A percentile compares a stretch with the other conserved stretches of the same genome.
phyloP scores from a whole-genome alignment of 2,888 invertebrate species.

The Caenorhabditis becei region DNA sequence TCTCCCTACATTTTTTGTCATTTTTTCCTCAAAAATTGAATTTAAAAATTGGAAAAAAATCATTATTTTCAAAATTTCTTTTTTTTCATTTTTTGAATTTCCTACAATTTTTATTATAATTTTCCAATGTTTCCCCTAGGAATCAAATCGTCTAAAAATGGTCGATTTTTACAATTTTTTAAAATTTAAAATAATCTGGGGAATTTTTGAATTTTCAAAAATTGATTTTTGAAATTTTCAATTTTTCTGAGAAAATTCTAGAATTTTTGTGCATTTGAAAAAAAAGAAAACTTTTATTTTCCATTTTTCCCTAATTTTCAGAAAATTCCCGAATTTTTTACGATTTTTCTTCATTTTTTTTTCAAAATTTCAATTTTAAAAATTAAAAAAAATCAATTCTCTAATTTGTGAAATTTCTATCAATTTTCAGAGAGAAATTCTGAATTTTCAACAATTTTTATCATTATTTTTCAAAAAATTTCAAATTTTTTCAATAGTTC shows the following conservation, averaged over 20 bases:
- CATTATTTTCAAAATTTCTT: not conserved
- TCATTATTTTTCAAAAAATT: not conserved
- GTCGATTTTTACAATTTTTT: constrained; percentile 17
- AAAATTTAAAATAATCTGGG: constrained; percentile 61
- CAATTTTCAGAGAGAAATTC: too few relatives aligned
- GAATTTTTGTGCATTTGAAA: constrained; percentile 50
- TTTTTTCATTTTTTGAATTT: too few relatives aligned
- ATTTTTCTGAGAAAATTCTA: constrained; percentile 96
- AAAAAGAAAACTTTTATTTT: too few relatives aligned
- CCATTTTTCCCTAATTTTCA: too few relatives aligned
- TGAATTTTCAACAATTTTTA: not conserved
- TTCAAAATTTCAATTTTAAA: not conserved
- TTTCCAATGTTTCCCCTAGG: not conserved
- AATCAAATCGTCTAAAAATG: constrained; percentile 39
- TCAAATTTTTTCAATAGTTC: not conserved
- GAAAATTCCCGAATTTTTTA: not conserved
- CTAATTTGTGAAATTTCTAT: not conserved
- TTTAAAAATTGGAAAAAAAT: not conserved
- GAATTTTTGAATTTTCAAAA: constrained; percentile 92
- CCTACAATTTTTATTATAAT: not conserved
- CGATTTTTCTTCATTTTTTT: not conserved
- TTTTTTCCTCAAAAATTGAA: not conserved
- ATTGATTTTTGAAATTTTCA: constrained; percentile 96
- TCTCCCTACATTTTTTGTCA: not conserved
- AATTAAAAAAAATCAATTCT: not conserved